phyloP scores from a whole-genome alignment of 2,113 vertebrate species.

The Phodopus roborovskii region DNA sequence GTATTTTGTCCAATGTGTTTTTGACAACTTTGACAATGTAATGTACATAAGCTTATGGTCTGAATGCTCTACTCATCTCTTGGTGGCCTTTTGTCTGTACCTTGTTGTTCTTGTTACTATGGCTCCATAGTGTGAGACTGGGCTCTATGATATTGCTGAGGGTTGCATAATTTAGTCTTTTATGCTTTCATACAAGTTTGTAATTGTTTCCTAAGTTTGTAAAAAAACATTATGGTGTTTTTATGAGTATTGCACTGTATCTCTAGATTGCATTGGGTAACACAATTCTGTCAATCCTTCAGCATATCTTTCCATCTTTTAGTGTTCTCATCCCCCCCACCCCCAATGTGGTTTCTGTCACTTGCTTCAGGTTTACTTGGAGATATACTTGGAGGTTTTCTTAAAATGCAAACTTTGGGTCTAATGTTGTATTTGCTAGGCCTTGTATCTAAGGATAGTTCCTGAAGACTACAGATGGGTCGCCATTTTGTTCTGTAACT shows the following conservation, averaged over 20 bases:
- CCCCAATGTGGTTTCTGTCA: not conserved
- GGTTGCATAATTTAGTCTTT: not conserved
- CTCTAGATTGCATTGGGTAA: not conserved
- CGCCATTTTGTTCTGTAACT: not conserved
- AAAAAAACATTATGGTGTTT: not conserved
- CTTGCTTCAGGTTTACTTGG: not conserved
- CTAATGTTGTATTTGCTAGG: not conserved
- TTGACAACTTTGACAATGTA: not conserved
- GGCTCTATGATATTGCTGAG: not conserved
- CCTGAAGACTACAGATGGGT: not conserved
- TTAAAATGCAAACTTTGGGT: not conserved
- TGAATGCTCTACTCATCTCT: not conserved
- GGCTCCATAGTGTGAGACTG: not conserved
- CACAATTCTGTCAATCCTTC: not conserved
- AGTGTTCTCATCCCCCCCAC: not conserved
- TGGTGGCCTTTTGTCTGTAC: not conserved
- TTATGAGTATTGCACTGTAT: not conserved
- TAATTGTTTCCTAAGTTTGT: not conserved
- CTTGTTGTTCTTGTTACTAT: not conserved
- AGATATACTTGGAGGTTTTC: not conserved
- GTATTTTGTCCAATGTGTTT: not conserved
- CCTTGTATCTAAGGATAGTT: not conserved
- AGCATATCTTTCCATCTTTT: not conserved
- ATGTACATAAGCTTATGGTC: not conserved
- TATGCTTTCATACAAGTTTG: not conserved